These are phyloP conservation scores for Diplogasteroides magnus DNA, from an alignment of 1,140 invertebrate genomes.

Conservation along the genomic window DNA sequence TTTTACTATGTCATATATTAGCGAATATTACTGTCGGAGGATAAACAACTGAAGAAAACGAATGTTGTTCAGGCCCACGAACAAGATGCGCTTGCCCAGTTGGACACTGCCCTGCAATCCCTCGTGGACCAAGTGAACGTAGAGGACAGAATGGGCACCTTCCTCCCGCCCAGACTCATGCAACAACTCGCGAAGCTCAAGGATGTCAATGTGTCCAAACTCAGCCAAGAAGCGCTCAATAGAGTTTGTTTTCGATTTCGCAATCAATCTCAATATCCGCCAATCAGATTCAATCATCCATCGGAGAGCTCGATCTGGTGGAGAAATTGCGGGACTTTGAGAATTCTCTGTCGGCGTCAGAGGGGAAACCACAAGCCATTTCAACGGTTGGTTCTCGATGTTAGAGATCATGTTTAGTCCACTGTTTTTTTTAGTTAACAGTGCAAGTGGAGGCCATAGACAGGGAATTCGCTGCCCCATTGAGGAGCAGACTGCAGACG, in stretches of 20 bases:
- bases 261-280: not conserved
- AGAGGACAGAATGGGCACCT: not conserved
- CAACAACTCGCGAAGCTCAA: constrained; percentile 9
- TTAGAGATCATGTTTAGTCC: not conserved
- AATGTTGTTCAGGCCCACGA: constrained; percentile 25
- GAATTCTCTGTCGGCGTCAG: constrained; percentile 12
- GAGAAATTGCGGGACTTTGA: constrained; percentile 19
- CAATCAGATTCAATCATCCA: constrained; percentile 17
- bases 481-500: constrained; percentile 13
- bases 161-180: not conserved
- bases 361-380: constrained; percentile 9
- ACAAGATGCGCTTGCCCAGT: constrained; percentile 27
- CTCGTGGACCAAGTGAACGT: not conserved
- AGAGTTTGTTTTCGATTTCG: not conserved
- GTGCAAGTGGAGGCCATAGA: constrained; percentile 23
- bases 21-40: no score
- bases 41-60: no score
- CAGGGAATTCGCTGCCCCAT: constrained; percentile 12
- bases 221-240: constrained; percentile 13
- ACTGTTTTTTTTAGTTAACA: constrained; percentile 8
- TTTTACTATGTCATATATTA: no score
- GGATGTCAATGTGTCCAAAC: constrained; percentile 14
- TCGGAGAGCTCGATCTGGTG: constrained; percentile 21
- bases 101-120: constrained; percentile 16
- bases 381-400: not conserved